These are phyloP conservation scores for Onchidella celtica DNA, from an alignment of 2,888 invertebrate genomes.

Conservation along the genomic window DNA sequence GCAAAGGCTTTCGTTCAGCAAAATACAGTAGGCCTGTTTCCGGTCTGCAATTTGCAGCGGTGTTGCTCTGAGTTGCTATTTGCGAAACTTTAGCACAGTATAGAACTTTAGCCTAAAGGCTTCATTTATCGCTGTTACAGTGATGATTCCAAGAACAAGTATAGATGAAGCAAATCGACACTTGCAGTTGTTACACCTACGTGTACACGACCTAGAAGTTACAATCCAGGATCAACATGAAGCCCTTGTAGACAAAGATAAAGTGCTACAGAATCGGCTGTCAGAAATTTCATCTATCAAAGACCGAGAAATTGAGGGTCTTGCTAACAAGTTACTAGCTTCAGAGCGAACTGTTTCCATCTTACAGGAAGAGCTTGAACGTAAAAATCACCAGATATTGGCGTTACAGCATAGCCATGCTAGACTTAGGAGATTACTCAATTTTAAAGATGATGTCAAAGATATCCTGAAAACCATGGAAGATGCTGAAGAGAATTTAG, in stretches of 20 bases:
- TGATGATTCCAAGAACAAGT: slow-evolving; percentile 69
- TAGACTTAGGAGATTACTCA: slow-evolving; percentile 49
- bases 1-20: too few relatives aligned
- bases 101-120: too few relatives aligned
- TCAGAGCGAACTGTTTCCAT: slow-evolving; percentile 60
- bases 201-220: slow-evolving; percentile 74
- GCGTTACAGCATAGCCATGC: slow-evolving; percentile 51
- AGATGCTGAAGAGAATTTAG: slow-evolving; percentile 52
- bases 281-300: slow-evolving; percentile 52
- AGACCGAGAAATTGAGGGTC: slow-evolving; percentile 53
- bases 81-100: too few relatives aligned
- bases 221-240: slow-evolving; percentile 67
- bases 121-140: too few relatives aligned
- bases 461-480: slow-evolving; percentile 54
- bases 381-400: slow-evolving; percentile 58
- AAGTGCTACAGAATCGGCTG: slow-evolving; percentile 50
- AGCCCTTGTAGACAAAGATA: slow-evolving; percentile 64
- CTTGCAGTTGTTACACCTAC: slow-evolving; percentile 73
- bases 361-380: slow-evolving; percentile 59
- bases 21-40: too few relatives aligned
- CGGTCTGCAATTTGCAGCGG: too few relatives aligned
- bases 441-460: slow-evolving; percentile 51
- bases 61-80: too few relatives aligned
- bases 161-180: slow-evolving; percentile 79
- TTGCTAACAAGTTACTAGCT: slow-evolving; percentile 54